These are phyloP conservation scores for Thryonomys swinderianus DNA, from an alignment of 2,113 vertebrate genomes.

Conservation along the genomic window DNA sequence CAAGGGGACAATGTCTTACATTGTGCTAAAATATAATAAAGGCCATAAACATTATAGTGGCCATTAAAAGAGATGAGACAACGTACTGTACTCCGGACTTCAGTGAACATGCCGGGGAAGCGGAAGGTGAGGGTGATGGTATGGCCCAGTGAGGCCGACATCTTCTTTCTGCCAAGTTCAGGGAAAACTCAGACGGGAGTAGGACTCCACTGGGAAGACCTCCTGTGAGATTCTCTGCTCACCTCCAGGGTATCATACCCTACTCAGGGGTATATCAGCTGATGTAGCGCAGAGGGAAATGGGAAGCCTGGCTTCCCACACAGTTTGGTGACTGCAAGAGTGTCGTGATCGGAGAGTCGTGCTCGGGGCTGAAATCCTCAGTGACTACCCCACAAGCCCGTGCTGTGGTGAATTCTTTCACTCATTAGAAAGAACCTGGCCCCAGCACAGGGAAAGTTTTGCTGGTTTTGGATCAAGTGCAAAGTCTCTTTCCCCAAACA, in stretches of 20 bases:
- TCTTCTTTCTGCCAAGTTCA: not conserved
- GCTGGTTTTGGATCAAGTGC: not conserved
- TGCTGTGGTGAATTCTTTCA: too few relatives aligned
- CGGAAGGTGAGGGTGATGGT: not conserved
- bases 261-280: not conserved
- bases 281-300: too few relatives aligned
- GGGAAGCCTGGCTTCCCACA: not conserved
- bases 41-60: not conserved
- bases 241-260: not conserved
- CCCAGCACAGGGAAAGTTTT: not conserved
- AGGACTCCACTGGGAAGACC: not conserved
- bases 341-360: not conserved
- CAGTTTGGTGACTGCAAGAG: not conserved
- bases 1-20: not conserved
- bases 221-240: not conserved
- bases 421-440: not conserved
- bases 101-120: not conserved
- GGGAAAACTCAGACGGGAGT: not conserved
- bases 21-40: not conserved
- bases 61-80: not conserved
- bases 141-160: not conserved
- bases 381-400: not conserved
- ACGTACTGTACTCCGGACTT: not conserved
- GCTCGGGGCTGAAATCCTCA: not conserved
- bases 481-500: not conserved